Evolutionary conservation across 92 coral and sea anemone genomes (phyloP).

Genomic region (Nematostella vectensis): DNA sequence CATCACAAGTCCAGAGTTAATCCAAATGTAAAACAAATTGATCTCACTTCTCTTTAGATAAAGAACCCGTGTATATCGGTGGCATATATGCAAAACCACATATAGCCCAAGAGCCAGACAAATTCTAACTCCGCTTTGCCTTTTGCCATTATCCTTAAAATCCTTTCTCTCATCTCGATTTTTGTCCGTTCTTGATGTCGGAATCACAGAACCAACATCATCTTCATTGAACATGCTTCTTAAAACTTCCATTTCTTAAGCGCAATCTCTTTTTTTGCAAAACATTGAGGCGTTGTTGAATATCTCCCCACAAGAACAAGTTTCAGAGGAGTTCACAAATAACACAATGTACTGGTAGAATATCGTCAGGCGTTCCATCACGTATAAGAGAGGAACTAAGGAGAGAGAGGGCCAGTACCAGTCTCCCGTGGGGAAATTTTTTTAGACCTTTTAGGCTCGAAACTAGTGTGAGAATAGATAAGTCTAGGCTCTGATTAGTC

Average conservation of each 20-base stretch:
- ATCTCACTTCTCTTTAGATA: neutral
- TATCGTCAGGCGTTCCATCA: too few relatives aligned
- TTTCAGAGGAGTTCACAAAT: too few relatives aligned
- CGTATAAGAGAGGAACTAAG: too few relatives aligned
- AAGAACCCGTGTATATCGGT: neutral
- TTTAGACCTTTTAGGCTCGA: too few relatives aligned
- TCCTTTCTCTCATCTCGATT: neutral
- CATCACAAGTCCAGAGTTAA: neutral
- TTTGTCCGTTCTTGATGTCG: neutral
- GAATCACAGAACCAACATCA: neutral
- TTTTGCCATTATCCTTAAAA: neutral
- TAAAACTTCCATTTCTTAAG: neutral
- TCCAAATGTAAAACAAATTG: neutral
- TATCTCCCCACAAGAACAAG: too few relatives aligned
- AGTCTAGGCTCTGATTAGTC: too few relatives aligned
- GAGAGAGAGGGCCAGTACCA: too few relatives aligned
- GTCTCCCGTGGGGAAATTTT: too few relatives aligned
- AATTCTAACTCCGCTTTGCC: neutral
- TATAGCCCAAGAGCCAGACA: neutral
- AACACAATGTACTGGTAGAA: too few relatives aligned
- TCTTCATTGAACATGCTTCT: neutral
- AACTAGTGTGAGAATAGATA: too few relatives aligned
- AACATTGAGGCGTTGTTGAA: too few relatives aligned
- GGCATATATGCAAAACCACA: neutral
- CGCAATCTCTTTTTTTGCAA: too few relatives aligned